Evolutionary conservation across 2,113 vertebrate genomes (phyloP), one percentile per base, ranked within the genome.

Genomic region (Pelmatolapia mariae): DNA sequence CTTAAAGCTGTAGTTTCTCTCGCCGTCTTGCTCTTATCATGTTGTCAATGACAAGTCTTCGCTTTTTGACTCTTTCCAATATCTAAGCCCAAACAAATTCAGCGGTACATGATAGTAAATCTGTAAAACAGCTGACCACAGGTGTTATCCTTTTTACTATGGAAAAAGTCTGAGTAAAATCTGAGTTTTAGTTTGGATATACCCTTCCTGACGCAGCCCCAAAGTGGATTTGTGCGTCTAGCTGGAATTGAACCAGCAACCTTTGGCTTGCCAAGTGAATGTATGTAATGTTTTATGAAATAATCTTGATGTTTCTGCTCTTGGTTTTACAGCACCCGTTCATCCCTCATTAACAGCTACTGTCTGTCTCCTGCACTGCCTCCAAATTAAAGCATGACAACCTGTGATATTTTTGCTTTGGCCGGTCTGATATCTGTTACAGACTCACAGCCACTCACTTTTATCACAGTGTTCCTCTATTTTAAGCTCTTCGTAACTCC

Each of bases 331-430:
- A 38, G 61, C 61, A 66, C 11, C 10, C 4, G 2, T 38, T 38
- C 61, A 38, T 13, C 31, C 18, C 33, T 66, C 33, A 38, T 66
- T 38, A n/a, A 38, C 43, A 4, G 43, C 43, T 12, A 0, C 73
- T 12, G 45, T 78, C 26, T 50, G 18, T 47, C 22, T 16, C 26
- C 78, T 33, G 10, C 38, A 11, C 50, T 10, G 78, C n/a, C 86
- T 81, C 86, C 81, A 91, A 86, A 54, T 52, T 26, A 78, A 80
- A 66, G 26, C 61, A 83, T 90, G 90, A 8, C 16, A 33, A 73
- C 83, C n/a, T 80, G 85, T 15, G 89, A 68, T 93, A 89, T 91
- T 89, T 89, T 90, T 82, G 61, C 83, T 56, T 53, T 2, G 73
- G 8, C n/a, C 0, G 2, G 15, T 76, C 13, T 36, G 56, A 10